A percentile compares a stretch with the other conserved stretches of the same genome.
Conservation (phyloP, 2,113 vertebrate genomes). For the Halichoerus grypus region DNA sequence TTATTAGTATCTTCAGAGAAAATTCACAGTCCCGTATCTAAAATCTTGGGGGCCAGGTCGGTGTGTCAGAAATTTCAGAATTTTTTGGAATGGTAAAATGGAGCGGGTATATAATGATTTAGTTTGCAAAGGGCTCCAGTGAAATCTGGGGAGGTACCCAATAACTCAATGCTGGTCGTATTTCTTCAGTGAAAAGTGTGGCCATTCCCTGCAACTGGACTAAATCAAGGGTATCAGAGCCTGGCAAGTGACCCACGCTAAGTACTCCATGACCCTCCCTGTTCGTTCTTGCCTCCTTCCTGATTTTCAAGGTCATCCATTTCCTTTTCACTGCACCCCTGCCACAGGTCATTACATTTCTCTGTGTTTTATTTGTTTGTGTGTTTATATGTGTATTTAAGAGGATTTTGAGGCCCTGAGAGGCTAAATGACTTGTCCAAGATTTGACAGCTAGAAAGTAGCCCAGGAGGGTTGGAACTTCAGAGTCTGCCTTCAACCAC, state of each 20-base stretch:
- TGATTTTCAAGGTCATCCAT: neutral
- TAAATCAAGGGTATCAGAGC: neutral
- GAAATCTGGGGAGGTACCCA: slow-evolving; percentile 36
- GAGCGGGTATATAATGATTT: neutral
- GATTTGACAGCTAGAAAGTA: neutral
- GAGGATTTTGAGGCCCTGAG: neutral
- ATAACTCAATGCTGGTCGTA: neutral
- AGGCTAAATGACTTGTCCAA: neutral
- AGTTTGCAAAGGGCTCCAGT: neutral
- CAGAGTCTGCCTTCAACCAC: neutral
- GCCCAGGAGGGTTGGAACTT: neutral
- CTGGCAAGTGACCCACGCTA: neutral
- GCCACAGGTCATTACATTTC: neutral
- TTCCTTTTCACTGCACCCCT: neutral
- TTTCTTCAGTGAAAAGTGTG: slow-evolving; percentile 4
- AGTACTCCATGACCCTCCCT: fast-evolving
- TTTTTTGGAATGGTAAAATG: slow-evolving; percentile 53
- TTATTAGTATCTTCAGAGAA: neutral
- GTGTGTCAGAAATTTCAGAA: neutral
- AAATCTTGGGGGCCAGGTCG: neutral
- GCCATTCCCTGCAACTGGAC: neutral
- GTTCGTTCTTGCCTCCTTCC: neutral
- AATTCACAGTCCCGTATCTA: neutral
- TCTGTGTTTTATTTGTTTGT: neutral
- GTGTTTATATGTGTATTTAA: neutral